Evolutionary conservation across 1,140 invertebrate genomes (phyloP), one percentile per base, ranked within the genome.

Genomic region (Caenorhabditis latens): DNA sequence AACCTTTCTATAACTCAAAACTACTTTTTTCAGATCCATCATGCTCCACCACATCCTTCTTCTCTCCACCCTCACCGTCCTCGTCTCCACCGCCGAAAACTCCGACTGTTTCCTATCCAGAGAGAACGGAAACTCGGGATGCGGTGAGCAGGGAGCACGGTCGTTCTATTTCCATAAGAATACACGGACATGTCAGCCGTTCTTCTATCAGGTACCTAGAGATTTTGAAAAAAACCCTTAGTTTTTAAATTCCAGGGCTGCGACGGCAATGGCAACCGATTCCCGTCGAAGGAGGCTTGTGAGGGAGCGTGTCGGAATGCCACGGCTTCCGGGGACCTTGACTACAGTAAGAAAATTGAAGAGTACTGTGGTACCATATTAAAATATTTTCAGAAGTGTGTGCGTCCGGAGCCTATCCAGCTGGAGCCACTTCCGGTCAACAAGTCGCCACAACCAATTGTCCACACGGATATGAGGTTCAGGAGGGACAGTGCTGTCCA

Each of bases 151-250:
- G 32, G 86, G 79, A 40, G 90, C 88, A 0, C 67, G 65, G 13
- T 63, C 84, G 43, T 92, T 92, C 82, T 92, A 90, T 83, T 92
- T 88, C 84, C 91, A 92, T 75, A 84, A 57, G 24, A 71, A 63
- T 19, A 92, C 91, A 19, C 86, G 88, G 67, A 87, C 84, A 13
- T 92, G 91, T 84, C 91, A 92, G 53, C 91, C 91, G 1, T 92
- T 92, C 83, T 85, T 87, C 21, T 92, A 92, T 75, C 61, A 87
- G 82, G 86, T 87, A 19, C 13, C 6, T 67, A 79, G 14, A 2
- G 5, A 40, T 7, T 75, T 14, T 79, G 2, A 42, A 21, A 85
- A 85, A 48, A 58, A 21, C 16, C 16, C 13, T 3, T 24, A 48
- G 3, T 84, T 13, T 84, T 63, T 2, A 53, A 19, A 21, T 50